phyloP scores from a whole-genome alignment of 1,140 invertebrate genomes.

The Calliphora vicina region DNA sequence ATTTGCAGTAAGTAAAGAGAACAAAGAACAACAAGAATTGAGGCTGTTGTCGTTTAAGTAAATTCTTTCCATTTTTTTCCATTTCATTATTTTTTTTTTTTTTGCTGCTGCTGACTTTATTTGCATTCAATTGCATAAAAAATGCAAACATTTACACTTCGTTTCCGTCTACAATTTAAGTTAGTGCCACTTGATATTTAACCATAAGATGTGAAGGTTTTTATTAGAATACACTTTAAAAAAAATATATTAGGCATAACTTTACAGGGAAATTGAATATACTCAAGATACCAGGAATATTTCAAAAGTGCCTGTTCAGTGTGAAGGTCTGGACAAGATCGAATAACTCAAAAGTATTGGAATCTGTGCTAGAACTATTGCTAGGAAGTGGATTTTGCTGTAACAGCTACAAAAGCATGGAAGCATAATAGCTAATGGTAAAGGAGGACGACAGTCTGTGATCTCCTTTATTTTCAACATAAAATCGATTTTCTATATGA shows the following conservation, averaged over 20 bases:
- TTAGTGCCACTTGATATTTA: conserved; percentile 39
- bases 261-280: too few species aligned
- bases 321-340: too few species aligned
- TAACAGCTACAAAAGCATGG: too few species aligned
- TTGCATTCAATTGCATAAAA: conserved; percentile 37
- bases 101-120: background rate
- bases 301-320: too few species aligned
- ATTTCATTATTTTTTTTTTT: background rate
- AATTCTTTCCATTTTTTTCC: background rate
- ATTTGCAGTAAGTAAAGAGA: background rate
- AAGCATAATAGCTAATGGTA: too few species aligned
- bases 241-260: background rate
- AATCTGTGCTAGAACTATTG: too few species aligned
- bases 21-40: background rate
- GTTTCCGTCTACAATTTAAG: conserved; percentile 7
- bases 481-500: too few species aligned
- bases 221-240: conserved; percentile 39
- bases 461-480: too few species aligned
- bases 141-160: conserved; percentile 23
- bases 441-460: too few species aligned
- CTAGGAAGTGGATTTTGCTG: too few species aligned
- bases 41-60: background rate
- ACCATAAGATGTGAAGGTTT: conserved; percentile 24
- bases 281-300: too few species aligned
- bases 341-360: too few species aligned